Percentiles rank a stretch among this genome's conserved stretches.
Conservation (phyloP, 1,140 invertebrate genomes). For the Drosophila arawakana region DNA sequence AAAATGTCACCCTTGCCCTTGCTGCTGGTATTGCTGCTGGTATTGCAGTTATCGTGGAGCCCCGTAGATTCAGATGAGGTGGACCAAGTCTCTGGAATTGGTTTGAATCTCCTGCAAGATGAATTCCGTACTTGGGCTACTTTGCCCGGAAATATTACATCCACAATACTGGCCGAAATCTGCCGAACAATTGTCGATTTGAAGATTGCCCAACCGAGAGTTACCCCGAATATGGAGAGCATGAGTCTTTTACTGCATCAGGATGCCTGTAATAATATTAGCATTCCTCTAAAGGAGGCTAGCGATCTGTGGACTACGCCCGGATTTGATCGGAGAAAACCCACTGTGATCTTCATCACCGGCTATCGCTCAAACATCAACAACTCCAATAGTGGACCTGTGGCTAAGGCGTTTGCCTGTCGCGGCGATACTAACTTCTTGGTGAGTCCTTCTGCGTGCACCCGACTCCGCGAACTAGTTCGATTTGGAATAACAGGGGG, state of each 20-base stretch:
- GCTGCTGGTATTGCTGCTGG: neutral
- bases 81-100: neutral
- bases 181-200: slow-evolving; percentile 43
- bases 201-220: slow-evolving; percentile 19
- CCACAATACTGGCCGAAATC: slow-evolving; percentile 25
- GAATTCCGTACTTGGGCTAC: slow-evolving; percentile 8
- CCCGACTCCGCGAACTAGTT: neutral
- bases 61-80: neutral
- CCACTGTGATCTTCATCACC: slow-evolving; percentile 52
- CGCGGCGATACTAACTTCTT: slow-evolving; percentile 56
- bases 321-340: slow-evolving; percentile 21
- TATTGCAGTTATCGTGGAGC: neutral
- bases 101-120: slow-evolving; percentile 33
- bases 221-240: slow-evolving; percentile 31
- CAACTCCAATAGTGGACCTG: slow-evolving; percentile 30
- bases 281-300: slow-evolving; percentile 20
- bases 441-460: slow-evolving; percentile 31
- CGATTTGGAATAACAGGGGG: neutral
- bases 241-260: slow-evolving; percentile 42
- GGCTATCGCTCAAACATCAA: slow-evolving; percentile 47
- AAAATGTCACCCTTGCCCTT: slow-evolving; percentile 31
- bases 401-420: slow-evolving; percentile 54
- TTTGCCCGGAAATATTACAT: slow-evolving; percentile 30
- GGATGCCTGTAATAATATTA: slow-evolving; percentile 42
- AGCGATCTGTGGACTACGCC: slow-evolving; percentile 26